Percentiles rank a stretch among this genome's conserved stretches.
Evolutionary conservation across 2,888 invertebrate species (phyloP).

Genomic region (Agriopis aurantiaria): DNA sequence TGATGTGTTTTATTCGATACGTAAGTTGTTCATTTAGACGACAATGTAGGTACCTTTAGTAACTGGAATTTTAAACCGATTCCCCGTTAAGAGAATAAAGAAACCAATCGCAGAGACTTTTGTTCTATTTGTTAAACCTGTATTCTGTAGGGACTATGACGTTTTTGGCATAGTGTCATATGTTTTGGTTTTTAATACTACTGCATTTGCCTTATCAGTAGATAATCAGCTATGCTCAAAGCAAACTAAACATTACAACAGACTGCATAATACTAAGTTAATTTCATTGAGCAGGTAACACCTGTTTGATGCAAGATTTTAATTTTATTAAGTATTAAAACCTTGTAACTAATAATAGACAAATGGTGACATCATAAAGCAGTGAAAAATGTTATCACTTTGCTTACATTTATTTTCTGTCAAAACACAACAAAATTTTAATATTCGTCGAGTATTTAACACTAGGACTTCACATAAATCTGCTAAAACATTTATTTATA

Average conservation of each 20-base stretch:
- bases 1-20: not conserved
- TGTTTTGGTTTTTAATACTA: not conserved
- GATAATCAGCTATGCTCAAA: not conserved
- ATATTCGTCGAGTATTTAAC: constrained; percentile 18
- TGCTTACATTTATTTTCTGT: constrained; percentile 22
- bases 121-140: not conserved
- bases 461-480: constrained; percentile 16
- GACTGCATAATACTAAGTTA: not conserved
- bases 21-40: not conserved
- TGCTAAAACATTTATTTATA: constrained; percentile 22
- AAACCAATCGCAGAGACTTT: not conserved
- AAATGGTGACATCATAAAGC: constrained; percentile 7
- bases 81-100: not conserved
- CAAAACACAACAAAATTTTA: constrained; percentile 15
- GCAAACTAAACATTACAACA: not conserved
- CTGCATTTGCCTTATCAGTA: not conserved
- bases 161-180: not conserved
- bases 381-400: constrained; percentile 24
- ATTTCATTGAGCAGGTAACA: constrained; percentile 5
- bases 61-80: not conserved
- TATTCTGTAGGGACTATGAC: too few relatives aligned
- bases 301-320: not conserved
- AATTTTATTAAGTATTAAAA: not conserved
- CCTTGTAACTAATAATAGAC: constrained; percentile 10
- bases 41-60: not conserved